Evolutionary conservation across 2,888 invertebrate species (phyloP), one percentile per base, ranked within the genome.

Genomic region (Acrobasis consociella): DNA sequence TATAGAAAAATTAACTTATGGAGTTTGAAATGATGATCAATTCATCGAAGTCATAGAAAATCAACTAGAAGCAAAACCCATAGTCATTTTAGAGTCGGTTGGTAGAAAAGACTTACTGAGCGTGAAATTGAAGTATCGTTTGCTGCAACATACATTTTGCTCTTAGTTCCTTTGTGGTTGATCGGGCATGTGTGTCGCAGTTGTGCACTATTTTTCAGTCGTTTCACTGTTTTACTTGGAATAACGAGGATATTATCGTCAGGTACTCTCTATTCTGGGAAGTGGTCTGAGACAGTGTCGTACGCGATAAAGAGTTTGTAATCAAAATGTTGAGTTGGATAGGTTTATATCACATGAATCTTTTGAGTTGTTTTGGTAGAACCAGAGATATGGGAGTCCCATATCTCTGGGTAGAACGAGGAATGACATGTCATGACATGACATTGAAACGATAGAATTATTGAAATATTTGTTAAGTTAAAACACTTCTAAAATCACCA

Each of bases 91-190:
- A 52, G 31, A 52, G 42, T 42, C 22, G 17, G 42, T 46, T 56
- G 13, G 39, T 62, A 68, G 70, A 73, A 69, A 67, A 62, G 62
- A 64, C 68, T 70, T 71, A 67, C 68, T 65, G 68, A 74, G 74
- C 80, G 75, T 82, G 78, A 81, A 82, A 80, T 83, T 77, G 72
- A 75, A 76, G 74, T 76, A 75, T 76, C 71, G 66, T 72, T 70
- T 68, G 70, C 73, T 76, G 68, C 72, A 67, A 63, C 69, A 67
- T 73, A 69, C 67, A 69, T 76, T 80, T 72, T 74, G 66, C 69
- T 68, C 68, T 73, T 72, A 73, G 72, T 72, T 75, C 72, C 74
- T 78, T 78, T 80, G 75, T 77, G 76, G 77, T 76, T 75, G 72
- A 80, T 76, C 73, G 73, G 70, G 62, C 73, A 80, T 77, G 73